Evolutionary conservation across 2,113 vertebrate genomes (phyloP).

Genomic region (Psilopogon haemacephalus): DNA sequence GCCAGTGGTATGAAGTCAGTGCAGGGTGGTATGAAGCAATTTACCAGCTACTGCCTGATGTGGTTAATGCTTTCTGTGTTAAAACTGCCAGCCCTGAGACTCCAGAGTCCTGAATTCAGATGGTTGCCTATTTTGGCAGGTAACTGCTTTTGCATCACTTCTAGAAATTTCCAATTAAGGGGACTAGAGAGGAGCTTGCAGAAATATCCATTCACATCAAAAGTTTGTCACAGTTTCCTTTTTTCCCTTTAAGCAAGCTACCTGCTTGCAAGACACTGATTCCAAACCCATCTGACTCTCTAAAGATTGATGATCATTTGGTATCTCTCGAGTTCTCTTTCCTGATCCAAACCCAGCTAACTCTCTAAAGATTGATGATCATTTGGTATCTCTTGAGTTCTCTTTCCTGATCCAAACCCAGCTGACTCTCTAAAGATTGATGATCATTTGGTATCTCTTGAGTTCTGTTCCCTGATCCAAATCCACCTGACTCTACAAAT

Average conservation of each 20-base stretch:
- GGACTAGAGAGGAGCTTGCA: background rate
- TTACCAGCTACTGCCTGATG: background rate
- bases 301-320: background rate
- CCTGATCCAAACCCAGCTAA: background rate
- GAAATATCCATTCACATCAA: background rate
- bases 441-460: background rate
- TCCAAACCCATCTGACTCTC: background rate
- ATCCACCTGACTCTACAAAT: no score
- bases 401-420: background rate
- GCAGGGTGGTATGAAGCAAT: background rate
- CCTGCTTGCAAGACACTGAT: background rate
- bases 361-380: background rate
- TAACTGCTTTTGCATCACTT: background rate
- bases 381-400: background rate
- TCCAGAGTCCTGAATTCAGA: background rate
- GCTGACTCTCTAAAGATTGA: background rate
- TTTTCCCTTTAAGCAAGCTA: background rate
- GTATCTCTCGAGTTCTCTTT: background rate
- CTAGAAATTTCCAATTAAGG: background rate
- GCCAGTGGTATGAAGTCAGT: background rate
- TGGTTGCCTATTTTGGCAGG: background rate
- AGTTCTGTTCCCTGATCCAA: background rate
- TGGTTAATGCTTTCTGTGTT: accelerated
- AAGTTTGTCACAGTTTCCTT: background rate
- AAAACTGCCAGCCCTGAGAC: background rate